Percentiles rank a stretch among this genome's conserved stretches.
Conservation (phyloP, 2,888 invertebrate species). For the Neocrepidodera transversa region DNA sequence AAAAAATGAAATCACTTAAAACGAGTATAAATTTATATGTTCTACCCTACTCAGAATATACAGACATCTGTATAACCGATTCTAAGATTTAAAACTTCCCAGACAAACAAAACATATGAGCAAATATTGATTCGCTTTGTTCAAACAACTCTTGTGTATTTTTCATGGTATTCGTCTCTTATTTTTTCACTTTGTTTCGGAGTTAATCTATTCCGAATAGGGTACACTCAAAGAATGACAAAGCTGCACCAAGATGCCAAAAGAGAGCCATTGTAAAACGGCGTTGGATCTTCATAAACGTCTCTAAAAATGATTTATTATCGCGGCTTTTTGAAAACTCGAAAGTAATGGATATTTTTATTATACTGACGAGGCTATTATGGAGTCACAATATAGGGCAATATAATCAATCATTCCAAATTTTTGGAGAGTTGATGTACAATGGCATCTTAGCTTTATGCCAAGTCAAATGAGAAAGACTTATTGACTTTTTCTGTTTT, state of each 20-base stretch:
- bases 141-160: conserved; percentile 20
- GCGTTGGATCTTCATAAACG: conserved; percentile 57
- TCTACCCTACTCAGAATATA: too few relatives aligned
- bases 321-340: conserved; percentile 52
- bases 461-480: conserved; percentile 26
- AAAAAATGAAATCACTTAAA: too few relatives aligned
- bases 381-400: conserved; percentile 51
- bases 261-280: conserved; percentile 52
- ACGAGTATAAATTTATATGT: too few relatives aligned
- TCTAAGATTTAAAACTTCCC: too few relatives aligned
- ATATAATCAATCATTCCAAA: conserved; percentile 51
- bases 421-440: conserved; percentile 41
- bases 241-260: conserved; percentile 42
- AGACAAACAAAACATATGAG: conserved; percentile 1
- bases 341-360: conserved; percentile 56
- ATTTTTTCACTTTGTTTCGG: conserved; percentile 35
- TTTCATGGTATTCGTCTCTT: conserved; percentile 19
- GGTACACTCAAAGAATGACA: conserved; percentile 42
- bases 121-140: conserved; percentile 16
- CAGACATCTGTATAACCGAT: too few relatives aligned
- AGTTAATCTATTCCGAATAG: conserved; percentile 45
- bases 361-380: conserved; percentile 55
- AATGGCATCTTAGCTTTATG: conserved; percentile 19
- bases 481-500: conserved; percentile 21
- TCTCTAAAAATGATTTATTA: conserved; percentile 56